A percentile compares a stretch with the other conserved stretches of the same genome.
Evolutionary conservation across 2,888 invertebrate genomes (phyloP).

Genomic region (Plebejus melissa): DNA sequence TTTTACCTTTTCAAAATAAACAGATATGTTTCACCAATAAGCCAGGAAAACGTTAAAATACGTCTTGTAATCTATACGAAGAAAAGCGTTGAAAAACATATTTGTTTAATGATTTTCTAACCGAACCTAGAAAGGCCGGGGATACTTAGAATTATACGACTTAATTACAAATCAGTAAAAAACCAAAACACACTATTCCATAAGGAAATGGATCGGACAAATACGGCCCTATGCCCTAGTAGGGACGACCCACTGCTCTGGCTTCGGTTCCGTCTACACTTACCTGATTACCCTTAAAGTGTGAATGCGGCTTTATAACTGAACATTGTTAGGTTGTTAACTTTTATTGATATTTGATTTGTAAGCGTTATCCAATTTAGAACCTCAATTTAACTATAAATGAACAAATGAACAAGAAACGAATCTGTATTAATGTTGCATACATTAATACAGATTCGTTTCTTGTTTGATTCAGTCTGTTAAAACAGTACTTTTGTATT

Average conservation of each 20-base stretch:
- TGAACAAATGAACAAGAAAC: too few species aligned
- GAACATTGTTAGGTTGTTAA: slow-evolving; percentile 37
- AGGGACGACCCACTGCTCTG: slow-evolving; percentile 54
- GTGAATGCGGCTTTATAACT: slow-evolving; percentile 47
- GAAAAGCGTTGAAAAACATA: slow-evolving; percentile 15
- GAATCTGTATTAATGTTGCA: too few species aligned
- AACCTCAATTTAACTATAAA: too few species aligned
- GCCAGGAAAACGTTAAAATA: too few species aligned
- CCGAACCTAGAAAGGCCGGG: background rate
- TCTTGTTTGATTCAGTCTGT: too few species aligned
- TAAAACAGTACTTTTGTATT: too few species aligned
- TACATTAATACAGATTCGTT: too few species aligned
- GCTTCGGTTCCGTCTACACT: slow-evolving; percentile 66
- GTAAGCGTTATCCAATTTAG: background rate
- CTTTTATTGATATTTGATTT: background rate
- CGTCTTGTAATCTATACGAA: background rate
- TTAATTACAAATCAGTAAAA: slow-evolving; percentile 31
- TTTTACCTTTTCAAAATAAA: too few species aligned
- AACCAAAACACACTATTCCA: slow-evolving; percentile 40
- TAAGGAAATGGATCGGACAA: slow-evolving; percentile 52
- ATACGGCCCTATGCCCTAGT: slow-evolving; percentile 50
- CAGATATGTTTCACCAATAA: too few species aligned
- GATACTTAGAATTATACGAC: slow-evolving; percentile 18
- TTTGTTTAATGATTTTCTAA: slow-evolving; percentile 23
- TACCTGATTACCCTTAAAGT: slow-evolving; percentile 61